These are phyloP conservation scores for Dendrophyllia cribrosa DNA, from an alignment of 64 coral and sea anemone genomes.

Conservation along the genomic window DNA sequence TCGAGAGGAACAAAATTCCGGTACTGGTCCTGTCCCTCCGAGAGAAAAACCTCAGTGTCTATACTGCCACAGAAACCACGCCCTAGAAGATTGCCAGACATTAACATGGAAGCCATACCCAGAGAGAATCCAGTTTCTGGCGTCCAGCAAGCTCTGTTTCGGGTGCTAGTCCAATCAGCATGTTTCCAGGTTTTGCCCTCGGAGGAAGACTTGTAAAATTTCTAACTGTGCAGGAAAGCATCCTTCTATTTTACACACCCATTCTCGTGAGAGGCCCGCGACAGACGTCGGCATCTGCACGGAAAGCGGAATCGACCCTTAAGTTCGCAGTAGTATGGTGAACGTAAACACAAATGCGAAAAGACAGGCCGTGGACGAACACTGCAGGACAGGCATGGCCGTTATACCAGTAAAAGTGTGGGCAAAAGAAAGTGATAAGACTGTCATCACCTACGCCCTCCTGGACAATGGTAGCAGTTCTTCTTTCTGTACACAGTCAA, in stretches of 20 bases:
- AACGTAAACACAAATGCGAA: not conserved
- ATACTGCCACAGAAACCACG: not conserved
- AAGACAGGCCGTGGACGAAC: not conserved
- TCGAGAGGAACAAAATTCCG: too few species aligned
- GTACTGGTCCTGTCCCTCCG: too few species aligned
- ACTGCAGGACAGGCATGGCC: too few species aligned
- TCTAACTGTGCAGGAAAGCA: not conserved
- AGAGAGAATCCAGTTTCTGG: slow-evolving; percentile 4
- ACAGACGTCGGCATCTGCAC: not conserved
- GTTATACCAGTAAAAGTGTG: too few species aligned
- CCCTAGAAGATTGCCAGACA: slow-evolving; percentile 8
- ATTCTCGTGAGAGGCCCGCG: not conserved
- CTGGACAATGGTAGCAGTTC: slow-evolving; percentile 26
- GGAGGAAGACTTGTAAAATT: not conserved
- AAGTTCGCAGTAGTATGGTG: not conserved
- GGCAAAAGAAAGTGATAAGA: not conserved
- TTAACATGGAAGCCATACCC: too few species aligned
- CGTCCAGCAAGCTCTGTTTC: not conserved
- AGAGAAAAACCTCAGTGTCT: too few species aligned
- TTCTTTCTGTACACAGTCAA: not conserved
- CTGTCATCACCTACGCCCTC: not conserved
- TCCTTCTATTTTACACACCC: not conserved
- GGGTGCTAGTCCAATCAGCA: not conserved
- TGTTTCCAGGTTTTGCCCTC: not conserved
- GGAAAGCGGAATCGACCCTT: not conserved